Evolutionary conservation across 2,888 invertebrate genomes (phyloP), one percentile per base, ranked within the genome.

Genomic region (Brachyptera risi): DNA sequence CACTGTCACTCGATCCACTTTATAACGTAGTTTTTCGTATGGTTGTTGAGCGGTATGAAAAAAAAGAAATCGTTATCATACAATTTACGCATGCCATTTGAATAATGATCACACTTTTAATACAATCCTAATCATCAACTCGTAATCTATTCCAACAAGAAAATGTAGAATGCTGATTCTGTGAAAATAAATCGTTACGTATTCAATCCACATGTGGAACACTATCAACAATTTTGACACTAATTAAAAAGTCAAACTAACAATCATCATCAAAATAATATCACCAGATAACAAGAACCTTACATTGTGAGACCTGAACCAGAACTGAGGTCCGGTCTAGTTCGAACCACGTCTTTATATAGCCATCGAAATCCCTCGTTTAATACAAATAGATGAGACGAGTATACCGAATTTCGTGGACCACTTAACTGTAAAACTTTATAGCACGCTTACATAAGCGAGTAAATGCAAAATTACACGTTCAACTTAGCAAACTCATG

Each of bases 381-480:
- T 61, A 44, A 27, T 49, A 21, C 23, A 58, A n/a, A 61, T 56
- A 61, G 50, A 58, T 50, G 58, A 57, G 58, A 57, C 62, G 76
- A 76, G 75, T 77, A n/a, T 78, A 75, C 76, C 78, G 77, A 80
- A 80, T 80, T 80, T 80, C 77, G 79, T 81, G 80, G 80, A 77
- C 80, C 80, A 80, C 79, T 80, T 79, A 79, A 80, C 80, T 79
- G 80, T 80, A 80, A 80, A 80, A 79, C 78, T 78, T 78, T 76
- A n/a, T n/a, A n/a, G n/a, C n/a, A 75, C 76, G 77, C 78, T 78
- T 75, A 77, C 74, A 74, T 74, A 75, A 75, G 72, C 69, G 63
- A 59, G 77, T 78, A 75, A 78, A 78, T 79, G 79, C 78, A 79
- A 80, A 80, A 80, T 80, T 80, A 80, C 79, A 80, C 79, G 80